Conservation (phyloP, 2,888 invertebrate species). For the Aspidiotus rigidus region DNA sequence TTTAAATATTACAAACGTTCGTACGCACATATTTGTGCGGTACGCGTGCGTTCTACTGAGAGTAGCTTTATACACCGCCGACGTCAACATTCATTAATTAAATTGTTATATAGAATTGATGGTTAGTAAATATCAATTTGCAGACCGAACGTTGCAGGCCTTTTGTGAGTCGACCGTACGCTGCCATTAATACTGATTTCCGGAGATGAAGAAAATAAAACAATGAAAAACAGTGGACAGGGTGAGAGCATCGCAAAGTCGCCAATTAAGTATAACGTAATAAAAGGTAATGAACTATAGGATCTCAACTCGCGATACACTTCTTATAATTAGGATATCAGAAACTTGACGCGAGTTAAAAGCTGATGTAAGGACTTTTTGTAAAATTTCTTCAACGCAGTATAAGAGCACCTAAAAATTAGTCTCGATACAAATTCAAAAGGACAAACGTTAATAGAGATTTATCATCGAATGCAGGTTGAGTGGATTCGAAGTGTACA, state of each 20-base stretch:
- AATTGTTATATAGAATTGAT: background rate
- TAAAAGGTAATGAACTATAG: background rate
- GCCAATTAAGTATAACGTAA: background rate
- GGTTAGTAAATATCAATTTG: constrained; percentile 4
- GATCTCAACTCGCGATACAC: no score
- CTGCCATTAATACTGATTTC: constrained; percentile 4
- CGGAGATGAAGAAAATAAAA: background rate
- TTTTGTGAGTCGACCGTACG: background rate
- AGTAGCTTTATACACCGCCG: background rate
- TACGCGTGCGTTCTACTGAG: background rate
- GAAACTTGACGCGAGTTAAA: no score
- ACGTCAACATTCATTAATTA: constrained; percentile 2
- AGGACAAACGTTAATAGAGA: no score
- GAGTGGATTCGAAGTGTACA: no score
- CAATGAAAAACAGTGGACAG: background rate
- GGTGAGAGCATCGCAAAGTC: background rate
- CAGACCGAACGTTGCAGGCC: background rate
- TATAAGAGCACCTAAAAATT: no score
- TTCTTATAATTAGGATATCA: no score
- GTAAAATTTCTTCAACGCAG: no score
- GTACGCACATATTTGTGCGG: background rate
- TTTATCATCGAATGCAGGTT: no score
- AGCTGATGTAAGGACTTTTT: no score
- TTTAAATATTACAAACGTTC: no score
- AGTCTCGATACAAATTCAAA: no score